Percentiles rank a stretch among this genome's conserved stretches.
phyloP scores from a whole-genome alignment of 2,888 invertebrate genomes.

The Dolichopus griseipennis region DNA sequence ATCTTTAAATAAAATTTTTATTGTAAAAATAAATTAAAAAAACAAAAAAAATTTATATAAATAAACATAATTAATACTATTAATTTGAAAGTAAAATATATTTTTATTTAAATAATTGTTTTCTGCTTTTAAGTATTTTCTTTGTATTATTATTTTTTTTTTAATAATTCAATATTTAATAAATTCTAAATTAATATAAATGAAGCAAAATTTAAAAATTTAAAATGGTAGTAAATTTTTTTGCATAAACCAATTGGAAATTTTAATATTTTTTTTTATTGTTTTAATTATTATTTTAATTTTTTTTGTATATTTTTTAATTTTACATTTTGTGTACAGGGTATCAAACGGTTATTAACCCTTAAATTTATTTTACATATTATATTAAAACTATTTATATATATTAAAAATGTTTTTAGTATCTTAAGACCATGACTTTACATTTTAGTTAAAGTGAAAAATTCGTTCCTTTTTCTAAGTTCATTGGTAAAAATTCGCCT shows the following conservation, averaged over 20 bases:
- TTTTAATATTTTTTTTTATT: conserved; percentile 11
- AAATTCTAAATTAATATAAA: background rate
- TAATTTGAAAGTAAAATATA: background rate
- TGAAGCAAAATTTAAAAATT: background rate
- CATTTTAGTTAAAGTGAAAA: too few relatives aligned
- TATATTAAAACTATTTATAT: too few relatives aligned
- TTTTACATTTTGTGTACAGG: conserved; percentile 16
- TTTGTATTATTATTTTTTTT: conserved; percentile 19
- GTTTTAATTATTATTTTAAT: conserved; percentile 16
- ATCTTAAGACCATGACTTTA: too few relatives aligned
- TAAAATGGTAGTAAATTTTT: conserved; percentile 25
- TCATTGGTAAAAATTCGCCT: too few relatives aligned
- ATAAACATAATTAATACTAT: background rate
- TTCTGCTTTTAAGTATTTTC: conserved; percentile 20
- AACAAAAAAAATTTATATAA: background rate
- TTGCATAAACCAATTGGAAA: conserved; percentile 43
- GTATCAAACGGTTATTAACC: too few relatives aligned
- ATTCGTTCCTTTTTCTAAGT: too few relatives aligned
- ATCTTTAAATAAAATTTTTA: background rate
- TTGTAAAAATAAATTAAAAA: too few relatives aligned
- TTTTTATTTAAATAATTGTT: conserved; percentile 13
- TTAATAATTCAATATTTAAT: conserved; percentile 12
- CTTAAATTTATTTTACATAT: too few relatives aligned
- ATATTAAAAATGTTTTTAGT: too few relatives aligned
- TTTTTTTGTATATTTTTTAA: conserved; percentile 17